phyloP scores from a whole-genome alignment of 92 coral and sea anemone species.

The Phenganax stokvisi region DNA sequence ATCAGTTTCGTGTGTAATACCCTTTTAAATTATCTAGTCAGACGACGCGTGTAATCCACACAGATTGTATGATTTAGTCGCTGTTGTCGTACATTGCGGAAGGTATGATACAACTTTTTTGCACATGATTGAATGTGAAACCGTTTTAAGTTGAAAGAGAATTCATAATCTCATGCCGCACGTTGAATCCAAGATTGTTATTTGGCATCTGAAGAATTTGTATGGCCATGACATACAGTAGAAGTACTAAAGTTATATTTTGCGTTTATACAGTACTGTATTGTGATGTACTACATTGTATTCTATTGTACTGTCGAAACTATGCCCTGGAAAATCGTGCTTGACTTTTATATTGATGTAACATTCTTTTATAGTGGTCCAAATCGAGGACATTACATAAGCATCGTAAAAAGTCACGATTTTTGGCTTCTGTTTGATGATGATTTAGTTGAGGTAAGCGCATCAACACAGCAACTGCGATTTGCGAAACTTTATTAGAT shows the following conservation, averaged over 20 bases:
- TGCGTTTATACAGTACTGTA: too few species aligned
- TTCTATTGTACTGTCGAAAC: too few species aligned
- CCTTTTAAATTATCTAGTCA: constrained; percentile 48
- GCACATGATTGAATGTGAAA: not conserved
- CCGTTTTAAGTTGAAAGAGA: too few species aligned
- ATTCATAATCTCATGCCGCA: too few species aligned
- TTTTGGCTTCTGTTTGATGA: constrained; percentile 98
- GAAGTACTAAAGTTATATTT: too few species aligned
- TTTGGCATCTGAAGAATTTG: too few species aligned
- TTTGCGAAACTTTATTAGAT: not conserved
- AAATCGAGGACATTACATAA: constrained; percentile 93
- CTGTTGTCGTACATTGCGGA: constrained; percentile 97
- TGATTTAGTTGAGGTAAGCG: constrained; percentile 88
- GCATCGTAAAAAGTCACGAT: constrained; percentile 93
- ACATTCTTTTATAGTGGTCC: constrained; percentile 66
- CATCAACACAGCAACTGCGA: not conserved
- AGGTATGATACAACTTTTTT: constrained; percentile 46
- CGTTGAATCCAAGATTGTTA: too few species aligned
- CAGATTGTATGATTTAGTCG: constrained; percentile 85
- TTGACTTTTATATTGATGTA: not conserved
- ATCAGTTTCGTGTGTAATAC: too few species aligned
- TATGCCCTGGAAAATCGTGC: not conserved
- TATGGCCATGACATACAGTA: too few species aligned
- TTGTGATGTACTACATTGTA: too few species aligned
- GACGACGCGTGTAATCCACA: constrained; percentile 93